Percentiles rank a stretch among this genome's conserved stretches.
phyloP scores from a whole-genome alignment of 2,888 invertebrate genomes.

The Acrobasis repandana region DNA sequence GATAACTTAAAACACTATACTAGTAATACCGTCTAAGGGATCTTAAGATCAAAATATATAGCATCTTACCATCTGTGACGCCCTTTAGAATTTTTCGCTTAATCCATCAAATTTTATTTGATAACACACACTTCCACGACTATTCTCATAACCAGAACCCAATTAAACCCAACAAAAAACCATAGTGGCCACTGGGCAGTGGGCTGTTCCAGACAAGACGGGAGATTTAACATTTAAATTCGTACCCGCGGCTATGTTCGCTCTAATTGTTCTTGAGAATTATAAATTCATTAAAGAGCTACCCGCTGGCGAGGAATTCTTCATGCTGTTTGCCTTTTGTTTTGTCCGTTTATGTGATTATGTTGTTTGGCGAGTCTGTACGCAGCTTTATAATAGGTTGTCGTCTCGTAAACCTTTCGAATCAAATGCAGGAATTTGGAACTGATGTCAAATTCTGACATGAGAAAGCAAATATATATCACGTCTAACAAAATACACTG shows the following conservation, averaged over 20 bases:
- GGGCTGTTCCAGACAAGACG: conserved; percentile 33
- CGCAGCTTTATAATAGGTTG: not conserved
- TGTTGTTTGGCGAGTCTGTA: conserved; percentile 11
- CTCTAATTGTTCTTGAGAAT: conserved; percentile 34
- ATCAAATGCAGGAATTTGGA: not conserved
- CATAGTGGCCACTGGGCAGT: conserved; percentile 19
- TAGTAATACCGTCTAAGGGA: too few species aligned
- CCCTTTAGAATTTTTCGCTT: too few species aligned
- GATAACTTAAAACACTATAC: too few species aligned
- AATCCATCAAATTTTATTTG: not conserved
- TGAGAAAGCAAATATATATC: too few species aligned
- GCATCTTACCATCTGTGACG: too few species aligned
- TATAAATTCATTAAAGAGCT: conserved; percentile 34
- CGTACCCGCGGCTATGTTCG: conserved; percentile 29
- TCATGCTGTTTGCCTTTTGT: conserved; percentile 12
- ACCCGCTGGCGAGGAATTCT: conserved; percentile 29
- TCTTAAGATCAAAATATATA: too few species aligned
- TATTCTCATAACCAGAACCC: not conserved
- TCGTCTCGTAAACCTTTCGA: not conserved
- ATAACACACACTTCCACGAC: not conserved
- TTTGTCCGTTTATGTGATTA: conserved; percentile 15
- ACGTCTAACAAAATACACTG: too few species aligned
- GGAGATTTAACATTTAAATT: conserved; percentile 32
- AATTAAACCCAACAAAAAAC: conserved; percentile 27
- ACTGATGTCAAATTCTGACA: too few species aligned